Base-by-base conservation (phyloP, 2,113 vertebrate genomes). In the Mirounga angustirostris region DNA sequence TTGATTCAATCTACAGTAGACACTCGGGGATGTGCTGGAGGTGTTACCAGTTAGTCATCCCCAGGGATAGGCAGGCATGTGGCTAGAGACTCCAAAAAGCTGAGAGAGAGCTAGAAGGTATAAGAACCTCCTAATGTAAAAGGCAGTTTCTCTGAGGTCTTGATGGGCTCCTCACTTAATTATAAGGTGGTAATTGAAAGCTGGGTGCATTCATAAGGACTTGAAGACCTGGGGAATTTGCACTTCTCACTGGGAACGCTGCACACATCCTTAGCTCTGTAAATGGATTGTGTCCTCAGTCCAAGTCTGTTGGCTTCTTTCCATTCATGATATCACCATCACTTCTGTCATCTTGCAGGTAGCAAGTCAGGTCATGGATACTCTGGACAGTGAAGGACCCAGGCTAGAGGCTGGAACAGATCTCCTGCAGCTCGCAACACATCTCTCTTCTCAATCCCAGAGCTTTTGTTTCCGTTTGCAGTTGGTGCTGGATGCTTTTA, bases 241-340 rank as follows among this genome's bases (percentile, higher is more conserved):
- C 7, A 1, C 18, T 2, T 22, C 30, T 67, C 26, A 0, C 61
- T 61, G 30, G 43, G 54, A 40, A 28, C 0, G 0, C 33, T 19
- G 19, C 3, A 7, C 7, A 8, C 46, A 46, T 40, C 18, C 9
- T n/a, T 50, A 14, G 22, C 15, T 46, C 74, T 69, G 28, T 14
- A 33, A 54, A 19, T 6, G 18, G 4, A 4, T 5, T 40, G 1
- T 1, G 2, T 5, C 69, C n/a, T 3, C 10, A 28, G 0, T 10
- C 63, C 6, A 54, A 69, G 50, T 22, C 58, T 28, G 2, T 9
- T 24, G 56, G 12, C n/a, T 21, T 19, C 58, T 50, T 40, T 36
- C 50, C 54, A 56, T 61, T 46, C 4, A 1, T 10, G 33, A 14
- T n/a, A 1, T 26, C 73, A 58, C 21, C 7, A 15, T 54, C 16